A percentile compares a stretch with the other conserved stretches of the same genome.
Evolutionary conservation across 2,113 vertebrate genomes (phyloP).

Genomic region (Rhipidura dahli): DNA sequence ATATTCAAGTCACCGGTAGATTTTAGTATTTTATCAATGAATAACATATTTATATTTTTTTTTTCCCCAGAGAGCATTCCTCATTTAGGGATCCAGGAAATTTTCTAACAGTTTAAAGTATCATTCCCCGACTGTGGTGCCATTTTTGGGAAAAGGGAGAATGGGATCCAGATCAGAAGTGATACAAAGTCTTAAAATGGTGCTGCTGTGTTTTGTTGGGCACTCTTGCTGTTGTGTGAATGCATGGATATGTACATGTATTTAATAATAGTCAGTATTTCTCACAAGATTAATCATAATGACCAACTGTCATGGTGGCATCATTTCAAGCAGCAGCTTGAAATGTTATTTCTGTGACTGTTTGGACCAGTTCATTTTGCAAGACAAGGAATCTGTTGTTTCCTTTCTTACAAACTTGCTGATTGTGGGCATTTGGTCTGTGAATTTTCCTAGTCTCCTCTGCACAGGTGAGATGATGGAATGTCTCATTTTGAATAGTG

Average conservation of each 20-base stretch:
- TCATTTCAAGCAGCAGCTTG: background rate
- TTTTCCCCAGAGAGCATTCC: background rate
- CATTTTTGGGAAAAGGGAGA: background rate
- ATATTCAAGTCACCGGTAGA: background rate
- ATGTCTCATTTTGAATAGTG: background rate
- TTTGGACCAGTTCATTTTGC: background rate
- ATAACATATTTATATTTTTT: background rate
- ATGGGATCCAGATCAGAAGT: background rate
- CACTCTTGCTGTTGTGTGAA: background rate
- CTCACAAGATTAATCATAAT: background rate
- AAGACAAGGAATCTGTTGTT: background rate
- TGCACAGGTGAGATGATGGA: background rate
- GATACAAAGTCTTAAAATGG: background rate
- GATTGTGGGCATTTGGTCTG: background rate
- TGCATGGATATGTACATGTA: background rate
- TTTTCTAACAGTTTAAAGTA: background rate
- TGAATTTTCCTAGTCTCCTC: background rate
- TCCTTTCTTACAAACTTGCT: background rate
- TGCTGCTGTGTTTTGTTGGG: background rate
- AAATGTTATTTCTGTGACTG: background rate
- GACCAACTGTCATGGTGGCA: background rate
- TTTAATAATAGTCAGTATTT: background rate
- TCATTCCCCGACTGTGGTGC: background rate
- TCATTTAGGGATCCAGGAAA: background rate
- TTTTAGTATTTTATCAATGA: conserved; percentile 11